Base-by-base conservation (phyloP, 35 echinoderm and acorn worm genomes). In the Stichopus chloronotus region DNA sequence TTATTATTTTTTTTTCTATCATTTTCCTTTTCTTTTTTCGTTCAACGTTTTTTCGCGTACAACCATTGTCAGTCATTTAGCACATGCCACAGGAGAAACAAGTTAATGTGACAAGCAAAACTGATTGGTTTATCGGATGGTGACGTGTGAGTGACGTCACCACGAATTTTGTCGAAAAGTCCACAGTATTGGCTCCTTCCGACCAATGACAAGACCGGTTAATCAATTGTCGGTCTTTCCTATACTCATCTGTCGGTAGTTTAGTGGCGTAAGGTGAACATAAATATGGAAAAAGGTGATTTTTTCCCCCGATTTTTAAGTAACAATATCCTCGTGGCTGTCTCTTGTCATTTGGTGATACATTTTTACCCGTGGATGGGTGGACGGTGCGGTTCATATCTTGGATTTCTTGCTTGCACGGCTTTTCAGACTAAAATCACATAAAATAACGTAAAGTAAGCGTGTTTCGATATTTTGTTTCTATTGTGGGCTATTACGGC, bases 91-190 rank as follows among this genome's bases (percentile, higher is more conserved):
- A 43, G 30, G 87, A 21, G 85, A 71, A 89, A 89, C 65, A 89
- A 89, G 87, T 89, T 89, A 89, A 71, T 71, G 71, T 89, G 60
- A 71, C 87, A 72, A 43, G 30, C 57, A 55, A 59, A 59, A 89
- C 52, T 89, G 87, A 89, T 89, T 89, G 87, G 87, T 89, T 61
- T 25, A 59, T 89, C 52, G 52, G 8, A 11, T 54, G 14, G 60
- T 89, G 87, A 89, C 87, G 84, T 57, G 5, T 87, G 19, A 43
- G 84, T 87, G 84, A 87, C 59, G 87, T 89, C 87, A 89, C 22
- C 54, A 6, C 80, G 80, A 83, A 79, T 25, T 43, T 52, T 53
- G 25, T 83, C 55, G 69, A 19, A 74, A 13, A 58, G 5, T 17
- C 23, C 17, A 85, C 61, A 54, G 14, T 21, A 89, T 72, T 43